Base-by-base conservation (phyloP, 2,113 vertebrate genomes). In the Pachycephala philippinensis region DNA sequence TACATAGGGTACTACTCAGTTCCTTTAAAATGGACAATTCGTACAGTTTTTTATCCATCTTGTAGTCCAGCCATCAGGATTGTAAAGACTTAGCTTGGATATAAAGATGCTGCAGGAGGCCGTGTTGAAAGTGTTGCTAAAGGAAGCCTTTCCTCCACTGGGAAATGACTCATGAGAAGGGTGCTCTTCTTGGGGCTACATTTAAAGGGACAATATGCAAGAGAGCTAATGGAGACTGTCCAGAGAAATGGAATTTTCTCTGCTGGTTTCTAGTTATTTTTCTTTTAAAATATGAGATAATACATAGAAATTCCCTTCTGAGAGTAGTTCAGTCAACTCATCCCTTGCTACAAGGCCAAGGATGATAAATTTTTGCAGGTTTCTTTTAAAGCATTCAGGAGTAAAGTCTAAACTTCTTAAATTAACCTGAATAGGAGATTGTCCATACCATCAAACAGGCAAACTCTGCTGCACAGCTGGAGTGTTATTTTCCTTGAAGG, bases 1-100 rank as follows among this genome's bases (percentile, higher is more conserved):
- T n/a, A 2, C 0, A 0, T 5, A 50, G 42, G 2, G 31, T 53
- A 39, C 37, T 66, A 35, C 20, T 15, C 23, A 50, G 15, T 66
- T 6, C 1, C 42, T 85, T 90, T 60, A 39, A 75, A 60, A 57
- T 15, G 33, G 52, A 50, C 44, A 54, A 27, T 30, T 26, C 15
- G 49, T 69, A 63, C 11, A 66, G 2, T 14, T 90, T 93, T 91
- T 37, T 17, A 19, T 66, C 12, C 26, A 33, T 53, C 26, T 50
- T 57, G 11, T 45, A 59, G 42, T 69, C 18, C 64, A 61, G 24
- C 23, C 20, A 19, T 54, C 47, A 84, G 42, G 37, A 70, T 15
- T 69, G 44, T 70, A 53, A 68, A 47, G 44, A 22, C 5, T 72
- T 27, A 15, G 7, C 24, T 79, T 71, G 37, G 37, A 44, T 11